These are phyloP conservation scores for Tetragonisca angustula DNA, from an alignment of 2,888 invertebrate genomes.

Conservation along the genomic window DNA sequence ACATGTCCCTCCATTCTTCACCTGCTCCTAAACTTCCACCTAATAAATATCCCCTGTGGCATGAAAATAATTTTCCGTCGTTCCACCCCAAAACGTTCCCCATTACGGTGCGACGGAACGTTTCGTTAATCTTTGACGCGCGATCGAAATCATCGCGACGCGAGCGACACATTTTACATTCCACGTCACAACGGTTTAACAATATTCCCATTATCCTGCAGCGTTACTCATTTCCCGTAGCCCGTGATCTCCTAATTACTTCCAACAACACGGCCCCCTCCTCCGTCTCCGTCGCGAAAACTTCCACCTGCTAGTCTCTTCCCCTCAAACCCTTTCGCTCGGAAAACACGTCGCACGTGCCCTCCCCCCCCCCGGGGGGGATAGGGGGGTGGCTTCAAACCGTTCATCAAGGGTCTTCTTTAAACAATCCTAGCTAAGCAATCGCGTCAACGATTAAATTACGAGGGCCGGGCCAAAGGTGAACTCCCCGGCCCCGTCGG, in stretches of 20 bases:
- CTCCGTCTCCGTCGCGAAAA: neutral
- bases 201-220: conserved; percentile 1
- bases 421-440: conserved; percentile 23
- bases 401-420: conserved; percentile 17
- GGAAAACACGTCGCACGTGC: neutral
- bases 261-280: neutral
- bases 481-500: neutral
- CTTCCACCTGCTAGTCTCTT: neutral
- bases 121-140: too few relatives aligned
- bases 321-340: neutral
- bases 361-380: too few relatives aligned
- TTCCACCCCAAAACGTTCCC: too few relatives aligned
- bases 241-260: neutral
- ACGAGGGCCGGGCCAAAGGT: conserved; percentile 35
- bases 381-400: neutral
- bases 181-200: neutral
- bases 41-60: too few relatives aligned
- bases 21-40: neutral
- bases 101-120: too few relatives aligned
- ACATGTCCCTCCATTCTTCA: neutral
- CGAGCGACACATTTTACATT: neutral
- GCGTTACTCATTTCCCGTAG: neutral
- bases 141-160: neutral
- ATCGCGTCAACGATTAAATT: conserved; percentile 55
- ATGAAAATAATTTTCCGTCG: too few relatives aligned